phyloP scores from a whole-genome alignment of 2,888 invertebrate species.

The Neoascia interrupta region DNA sequence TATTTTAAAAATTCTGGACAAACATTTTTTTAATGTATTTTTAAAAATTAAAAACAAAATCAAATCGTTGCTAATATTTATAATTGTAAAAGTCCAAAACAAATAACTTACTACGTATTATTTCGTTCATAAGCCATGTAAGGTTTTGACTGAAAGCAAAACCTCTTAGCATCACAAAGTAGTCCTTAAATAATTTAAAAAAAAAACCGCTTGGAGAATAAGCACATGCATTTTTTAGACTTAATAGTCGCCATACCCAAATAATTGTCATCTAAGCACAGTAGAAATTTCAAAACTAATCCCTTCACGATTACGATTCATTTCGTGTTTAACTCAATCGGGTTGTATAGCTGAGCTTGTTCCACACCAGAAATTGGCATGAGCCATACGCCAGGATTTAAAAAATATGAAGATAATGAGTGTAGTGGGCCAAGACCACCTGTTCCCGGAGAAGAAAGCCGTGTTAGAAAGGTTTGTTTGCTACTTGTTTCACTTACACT shows the following conservation, averaged over 20 bases:
- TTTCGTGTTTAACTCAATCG: constrained; percentile 15
- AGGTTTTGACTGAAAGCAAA: constrained; percentile 28
- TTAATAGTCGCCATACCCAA: constrained; percentile 45
- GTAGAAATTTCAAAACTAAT: constrained; percentile 9
- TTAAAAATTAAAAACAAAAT: constrained; percentile 39
- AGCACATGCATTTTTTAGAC: constrained; percentile 53
- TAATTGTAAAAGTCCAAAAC: constrained; percentile 65
- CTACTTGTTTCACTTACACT: no score
- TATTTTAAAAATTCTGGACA: constrained; percentile 77
- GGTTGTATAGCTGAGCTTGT: constrained; percentile 47
- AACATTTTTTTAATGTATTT: constrained; percentile 76
- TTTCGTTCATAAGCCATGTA: constrained; percentile 52
- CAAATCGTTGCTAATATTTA: constrained; percentile 58
- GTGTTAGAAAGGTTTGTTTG: constrained; percentile 78
- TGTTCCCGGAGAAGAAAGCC: constrained; percentile 86
- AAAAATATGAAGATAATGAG: constrained; percentile 80
- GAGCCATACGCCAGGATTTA: constrained; percentile 78
- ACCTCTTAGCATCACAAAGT: background rate
- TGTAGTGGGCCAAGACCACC: constrained; percentile 87
- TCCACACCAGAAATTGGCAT: constrained; percentile 75
- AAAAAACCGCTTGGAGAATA: constrained; percentile 12
- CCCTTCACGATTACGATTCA: constrained; percentile 5
- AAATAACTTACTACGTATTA: constrained; percentile 55
- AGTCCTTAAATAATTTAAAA: constrained; percentile 20
- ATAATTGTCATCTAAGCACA: constrained; percentile 5